phyloP scores from a whole-genome alignment of 2,888 invertebrate species.

The Oxycera nigricornis region DNA sequence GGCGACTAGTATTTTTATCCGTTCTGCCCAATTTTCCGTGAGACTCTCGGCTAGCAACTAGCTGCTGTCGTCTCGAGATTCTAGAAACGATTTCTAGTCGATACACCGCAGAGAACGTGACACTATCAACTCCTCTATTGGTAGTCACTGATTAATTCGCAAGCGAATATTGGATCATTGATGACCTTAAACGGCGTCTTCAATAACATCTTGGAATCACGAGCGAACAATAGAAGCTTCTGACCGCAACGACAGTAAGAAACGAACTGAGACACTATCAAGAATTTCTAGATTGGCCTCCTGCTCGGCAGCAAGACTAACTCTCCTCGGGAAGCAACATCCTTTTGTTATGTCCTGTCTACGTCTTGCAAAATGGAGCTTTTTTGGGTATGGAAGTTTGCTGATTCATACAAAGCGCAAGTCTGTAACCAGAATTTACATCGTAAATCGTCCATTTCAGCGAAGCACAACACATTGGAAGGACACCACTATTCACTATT shows the following conservation, averaged over 20 bases:
- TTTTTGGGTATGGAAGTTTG: not conserved
- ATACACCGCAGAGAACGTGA: not conserved
- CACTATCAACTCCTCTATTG: constrained; percentile 1
- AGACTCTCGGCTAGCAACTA: not conserved
- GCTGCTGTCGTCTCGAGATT: not conserved
- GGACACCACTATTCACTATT: not conserved
- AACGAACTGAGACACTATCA: not conserved
- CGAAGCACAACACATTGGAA: not conserved
- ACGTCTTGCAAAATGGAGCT: not conserved
- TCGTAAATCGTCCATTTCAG: not conserved
- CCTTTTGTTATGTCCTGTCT: not conserved
- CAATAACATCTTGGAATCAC: constrained; percentile 9
- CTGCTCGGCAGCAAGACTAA: not conserved
- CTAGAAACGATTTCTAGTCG: not conserved
- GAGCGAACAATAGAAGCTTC: not conserved
- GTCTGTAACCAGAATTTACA: not conserved
- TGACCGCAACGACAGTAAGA: not conserved
- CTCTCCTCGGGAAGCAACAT: constrained; percentile 7
- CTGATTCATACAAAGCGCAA: not conserved
- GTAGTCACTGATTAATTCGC: not conserved
- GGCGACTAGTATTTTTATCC: not conserved
- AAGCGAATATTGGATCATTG: constrained; percentile 11
- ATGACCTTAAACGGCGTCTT: constrained; percentile 13
- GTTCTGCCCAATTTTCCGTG: too few species aligned
- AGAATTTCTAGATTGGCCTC: not conserved